Base-by-base conservation (phyloP, 37 sponge, comb jelly and placozoan species). In the Hexactinellida sp. region DNA sequence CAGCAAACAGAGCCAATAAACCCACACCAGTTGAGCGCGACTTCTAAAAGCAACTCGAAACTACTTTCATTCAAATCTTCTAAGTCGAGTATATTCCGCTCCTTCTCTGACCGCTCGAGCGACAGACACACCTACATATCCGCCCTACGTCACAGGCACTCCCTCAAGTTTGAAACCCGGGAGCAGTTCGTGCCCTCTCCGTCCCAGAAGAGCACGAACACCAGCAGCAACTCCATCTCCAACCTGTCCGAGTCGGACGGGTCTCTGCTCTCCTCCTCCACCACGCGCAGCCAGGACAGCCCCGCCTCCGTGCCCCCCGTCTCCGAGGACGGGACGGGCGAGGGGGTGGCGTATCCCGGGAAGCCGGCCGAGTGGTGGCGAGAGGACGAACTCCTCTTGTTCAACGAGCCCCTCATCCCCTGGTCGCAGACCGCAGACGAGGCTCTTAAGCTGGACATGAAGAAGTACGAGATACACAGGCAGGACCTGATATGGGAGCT, bases 401-500 rank as follows among this genome's bases (percentile, higher is more conserved):
- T 63, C 76, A 63, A 63, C 13, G 32, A 63, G 3, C 76, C 76
- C 28, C 76, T 63, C 76, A 63, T 63, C 76, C 30, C 76, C 25
- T 63, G 76, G 76, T 63, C 76, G 3, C 28, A 63, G 34, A 25
- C 76, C 25, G 76, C 30, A 7, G 3, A 10, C 34, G 28, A 10
- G 3, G 3, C 76, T 63, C 76, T 10, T n/a, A 10, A 25, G 34
- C 3, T n/a, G 30, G 76, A 63, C 30, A 63, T 90, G 88, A 87
- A 86, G 54, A 38, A 55, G 36, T 85, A 86, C 41, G 91, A 93
- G 86, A 86, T 87, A 16, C 52, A 87, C 54, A 52, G 94, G 34
- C 91, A 93, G 82, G 94, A 93, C 82, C 47, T 91, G 41, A 91
- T 93, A 55, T 71, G 87, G 82, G 94, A 94, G 54, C 88, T 94